Evolutionary conservation across 2,113 vertebrate species (phyloP), one percentile per base, ranked within the genome.

Genomic region (Amblyopsis rosae): DNA sequence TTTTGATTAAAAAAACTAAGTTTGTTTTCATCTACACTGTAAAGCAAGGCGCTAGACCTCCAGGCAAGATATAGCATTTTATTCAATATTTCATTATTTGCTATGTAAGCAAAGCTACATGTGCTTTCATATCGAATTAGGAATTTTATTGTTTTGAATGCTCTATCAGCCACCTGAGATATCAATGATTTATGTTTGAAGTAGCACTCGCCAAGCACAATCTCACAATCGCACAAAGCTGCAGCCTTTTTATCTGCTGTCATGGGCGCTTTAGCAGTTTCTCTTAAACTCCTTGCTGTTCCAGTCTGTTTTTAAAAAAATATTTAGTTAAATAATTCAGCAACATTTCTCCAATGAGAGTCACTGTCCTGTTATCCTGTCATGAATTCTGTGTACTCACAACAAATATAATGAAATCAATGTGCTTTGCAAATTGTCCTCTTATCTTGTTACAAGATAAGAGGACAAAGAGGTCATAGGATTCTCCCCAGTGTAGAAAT

Each of bases 101-200:
- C 62, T 35, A 6, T 6, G 47, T 58, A 77, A 68, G 55, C 56
- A 54, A 51, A 1, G 35, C 59, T 33, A 48, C 54, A 9, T 51
- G 46, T 62, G 49, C 69, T 82, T 84, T 89, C 60, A 78, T 86
- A 69, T 81, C 58, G 63, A 77, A 83, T 82, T 72, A 87, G 77
- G 81, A 26, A 26, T 26, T 89, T 75, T 69, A 76, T 77, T 77
- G 69, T 86, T 86, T 72, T 56, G 72, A 84, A 73, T 51, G 26
- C 63, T 70, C 68, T 61, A 69, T 78, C 70, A 80, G 81, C 77
- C 85, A 89, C 70, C 80, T 85, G 81, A 86, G 82, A 91, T 80
- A 87, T 84, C 17, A 67, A 49, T 58, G 6, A 72, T 85, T 83
- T 50, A 46, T 80, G 72, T 82, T 65, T 76, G 70, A 76, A 82